phyloP scores from a whole-genome alignment of 2,797 vertebrate genomes.

The Tachyglossus aculeatus region DNA sequence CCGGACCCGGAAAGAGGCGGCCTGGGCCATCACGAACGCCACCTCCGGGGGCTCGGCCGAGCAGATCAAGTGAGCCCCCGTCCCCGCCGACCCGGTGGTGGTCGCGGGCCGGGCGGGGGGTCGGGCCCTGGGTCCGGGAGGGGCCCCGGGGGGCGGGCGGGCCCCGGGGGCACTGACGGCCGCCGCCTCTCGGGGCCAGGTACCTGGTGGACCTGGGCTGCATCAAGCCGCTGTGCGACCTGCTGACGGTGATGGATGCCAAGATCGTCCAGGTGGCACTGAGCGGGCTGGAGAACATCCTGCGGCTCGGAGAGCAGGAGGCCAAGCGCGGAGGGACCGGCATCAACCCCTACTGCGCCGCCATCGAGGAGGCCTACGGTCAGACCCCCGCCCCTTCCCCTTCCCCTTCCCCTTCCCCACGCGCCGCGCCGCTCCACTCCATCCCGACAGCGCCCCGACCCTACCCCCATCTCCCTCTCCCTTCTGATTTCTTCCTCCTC shows the following conservation, averaged over 20 bases:
- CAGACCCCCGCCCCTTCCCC: slow-evolving; percentile 26
- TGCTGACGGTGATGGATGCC: slow-evolving; percentile 97
- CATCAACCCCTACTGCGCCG: slow-evolving; percentile 96
- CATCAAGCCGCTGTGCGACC: slow-evolving; percentile 95
- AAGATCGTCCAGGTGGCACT: slow-evolving; percentile 97
- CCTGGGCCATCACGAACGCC: slow-evolving; percentile 84
- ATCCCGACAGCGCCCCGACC: too few species aligned
- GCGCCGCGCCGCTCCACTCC: too few species aligned
- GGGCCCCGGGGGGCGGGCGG: too few species aligned
- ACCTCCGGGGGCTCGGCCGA: slow-evolving; percentile 90
- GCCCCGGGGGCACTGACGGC: too few species aligned
- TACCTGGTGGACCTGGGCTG: slow-evolving; percentile 94
- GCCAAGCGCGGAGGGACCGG: slow-evolving; percentile 88
- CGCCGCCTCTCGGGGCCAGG: too few species aligned
- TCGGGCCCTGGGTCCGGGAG: too few species aligned
- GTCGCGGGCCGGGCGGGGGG: slow-evolving; percentile 5
- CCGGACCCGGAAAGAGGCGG: slow-evolving; percentile 84
- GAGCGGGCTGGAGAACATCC: slow-evolving; percentile 94
- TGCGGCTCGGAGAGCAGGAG: slow-evolving; percentile 94
- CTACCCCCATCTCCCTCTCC: too few species aligned
- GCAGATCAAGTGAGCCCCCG: slow-evolving; percentile 92
- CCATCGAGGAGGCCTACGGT: slow-evolving; percentile 97
- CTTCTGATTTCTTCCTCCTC: not conserved
- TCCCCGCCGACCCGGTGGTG: too few species aligned
- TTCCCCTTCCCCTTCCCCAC: not conserved